Base-by-base conservation (phyloP, 2,797 vertebrate genomes). In the Gorsachius magnificus region DNA sequence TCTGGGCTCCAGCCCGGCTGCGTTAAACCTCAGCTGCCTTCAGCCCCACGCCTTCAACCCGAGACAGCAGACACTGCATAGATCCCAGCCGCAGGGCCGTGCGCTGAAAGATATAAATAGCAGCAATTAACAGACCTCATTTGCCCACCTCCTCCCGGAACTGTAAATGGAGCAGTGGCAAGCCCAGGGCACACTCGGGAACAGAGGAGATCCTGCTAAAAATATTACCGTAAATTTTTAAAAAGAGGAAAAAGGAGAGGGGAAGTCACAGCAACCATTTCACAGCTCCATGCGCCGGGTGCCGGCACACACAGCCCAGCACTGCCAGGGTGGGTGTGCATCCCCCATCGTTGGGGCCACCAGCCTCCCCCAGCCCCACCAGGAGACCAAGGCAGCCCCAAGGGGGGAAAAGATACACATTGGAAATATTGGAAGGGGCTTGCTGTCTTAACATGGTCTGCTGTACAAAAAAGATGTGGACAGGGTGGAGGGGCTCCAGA, bases 261-360 rank as follows among this genome's bases (percentile, higher is more conserved):
- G 60, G 50, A 38, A 56, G 35, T 51, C 56, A 41, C 2, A 7
- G 14, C 63, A 70, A 19, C 35, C 16, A 1, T 84, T 43, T 36
- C 18, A 12, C 31, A n/a, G 56, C 33, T 75, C 50, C 19, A 2
- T 1, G 13, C 1, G 1, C 33, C 28, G 29, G 36, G 22, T 28
- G 19, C 61, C 2, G 0, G 16, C 35, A 35, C 36, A 13, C 1
- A 2, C 54, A 75, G 43, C 15, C 16, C 3, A 1, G 35, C 16
- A 35, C 50, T 16, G 24, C 35, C 2, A 0, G 13, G 18, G 11
- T 0, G 2, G 9, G 11, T 3, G 10, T 6, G 35, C 11, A 7
- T 24, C 13, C 51, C n/a, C 19, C 1, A 2, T 28, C 66, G 36
- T n/a, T 1, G 0, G 21, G 48, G 12, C 53, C 56, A 71, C 28